Evolutionary conservation across 2,888 invertebrate genomes (phyloP).

Genomic region (Bellardia pandia): DNA sequence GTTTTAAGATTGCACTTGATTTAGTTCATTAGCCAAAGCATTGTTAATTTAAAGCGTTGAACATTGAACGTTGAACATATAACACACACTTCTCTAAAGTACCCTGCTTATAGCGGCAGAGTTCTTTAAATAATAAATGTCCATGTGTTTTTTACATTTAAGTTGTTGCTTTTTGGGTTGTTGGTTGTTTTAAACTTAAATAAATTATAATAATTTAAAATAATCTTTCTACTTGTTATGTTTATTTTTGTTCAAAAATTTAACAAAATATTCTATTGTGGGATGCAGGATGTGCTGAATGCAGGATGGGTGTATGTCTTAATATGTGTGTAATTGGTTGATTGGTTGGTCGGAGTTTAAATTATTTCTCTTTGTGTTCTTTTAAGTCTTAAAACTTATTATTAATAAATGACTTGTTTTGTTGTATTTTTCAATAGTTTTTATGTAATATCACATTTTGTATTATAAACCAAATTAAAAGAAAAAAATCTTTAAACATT

Average conservation of each 20-base stretch:
- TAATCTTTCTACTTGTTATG: slow-evolving; percentile 64
- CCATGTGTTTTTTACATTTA: background rate
- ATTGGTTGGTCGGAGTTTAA: background rate
- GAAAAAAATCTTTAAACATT: slow-evolving; percentile 44
- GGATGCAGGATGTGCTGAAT: slow-evolving; percentile 3
- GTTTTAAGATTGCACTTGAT: slow-evolving; percentile 41
- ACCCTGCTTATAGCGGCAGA: background rate
- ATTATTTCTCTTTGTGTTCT: slow-evolving; percentile 54
- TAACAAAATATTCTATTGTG: slow-evolving; percentile 13
- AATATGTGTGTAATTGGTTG: slow-evolving; percentile 14
- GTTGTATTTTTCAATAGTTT: slow-evolving; percentile 44
- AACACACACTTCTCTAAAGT: slow-evolving; percentile 27
- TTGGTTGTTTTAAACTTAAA: slow-evolving; percentile 50
- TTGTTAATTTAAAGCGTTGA: slow-evolving; percentile 54
- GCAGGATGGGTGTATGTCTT: background rate
- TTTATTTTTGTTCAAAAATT: background rate
- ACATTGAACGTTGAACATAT: slow-evolving; percentile 35
- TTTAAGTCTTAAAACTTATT: slow-evolving; percentile 67
- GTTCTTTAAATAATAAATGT: slow-evolving; percentile 29
- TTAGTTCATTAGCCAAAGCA: slow-evolving; percentile 54
- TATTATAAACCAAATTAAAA: slow-evolving; percentile 48
- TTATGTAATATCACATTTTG: slow-evolving; percentile 69
- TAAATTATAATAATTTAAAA: slow-evolving; percentile 57
- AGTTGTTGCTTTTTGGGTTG: slow-evolving; percentile 43
- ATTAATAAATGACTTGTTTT: slow-evolving; percentile 67